phyloP scores from a whole-genome alignment of 2,888 invertebrate species.

The Torymus aiolomorphi region DNA sequence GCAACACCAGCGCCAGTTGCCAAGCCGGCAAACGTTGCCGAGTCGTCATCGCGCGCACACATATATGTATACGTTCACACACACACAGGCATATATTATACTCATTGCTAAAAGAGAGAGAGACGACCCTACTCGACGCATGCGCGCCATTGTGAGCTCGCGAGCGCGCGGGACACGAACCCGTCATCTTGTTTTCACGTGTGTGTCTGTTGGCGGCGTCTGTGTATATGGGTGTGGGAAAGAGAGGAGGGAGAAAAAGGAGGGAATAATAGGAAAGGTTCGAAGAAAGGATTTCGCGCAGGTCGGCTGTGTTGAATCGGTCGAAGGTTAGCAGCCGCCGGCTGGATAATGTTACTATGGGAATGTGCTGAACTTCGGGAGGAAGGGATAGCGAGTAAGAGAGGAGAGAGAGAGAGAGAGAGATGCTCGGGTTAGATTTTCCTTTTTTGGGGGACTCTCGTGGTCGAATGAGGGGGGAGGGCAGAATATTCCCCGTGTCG shows the following conservation, averaged over 20 bases:
- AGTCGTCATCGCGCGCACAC: conserved; percentile 1
- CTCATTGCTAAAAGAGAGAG: not conserved
- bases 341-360: conserved; percentile 31
- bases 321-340: conserved; percentile 26
- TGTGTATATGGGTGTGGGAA: not conserved
- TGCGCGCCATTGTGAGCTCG: not conserved
- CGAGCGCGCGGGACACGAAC: conserved; percentile 30
- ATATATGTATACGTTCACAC: not conserved
- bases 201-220: no score
- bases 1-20: no score
- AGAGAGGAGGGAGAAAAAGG: conserved; percentile 9
- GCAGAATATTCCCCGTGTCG: no score
- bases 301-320: conserved; percentile 20
- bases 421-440: not conserved
- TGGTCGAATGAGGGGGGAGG: no score
- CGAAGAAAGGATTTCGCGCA: conserved; percentile 52
- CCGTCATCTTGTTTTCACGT: conserved; percentile 26
- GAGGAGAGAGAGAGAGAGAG: no score
- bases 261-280: conserved; percentile 49
- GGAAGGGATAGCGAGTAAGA: not conserved
- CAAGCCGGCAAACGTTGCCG: conserved; percentile 12
- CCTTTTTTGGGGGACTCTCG: not conserved
- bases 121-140: no score
- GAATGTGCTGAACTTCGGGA: not conserved
- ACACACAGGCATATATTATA: not conserved